Evolutionary conservation across 2,888 invertebrate species (phyloP).

Genomic region (Amphiduros pacificus): DNA sequence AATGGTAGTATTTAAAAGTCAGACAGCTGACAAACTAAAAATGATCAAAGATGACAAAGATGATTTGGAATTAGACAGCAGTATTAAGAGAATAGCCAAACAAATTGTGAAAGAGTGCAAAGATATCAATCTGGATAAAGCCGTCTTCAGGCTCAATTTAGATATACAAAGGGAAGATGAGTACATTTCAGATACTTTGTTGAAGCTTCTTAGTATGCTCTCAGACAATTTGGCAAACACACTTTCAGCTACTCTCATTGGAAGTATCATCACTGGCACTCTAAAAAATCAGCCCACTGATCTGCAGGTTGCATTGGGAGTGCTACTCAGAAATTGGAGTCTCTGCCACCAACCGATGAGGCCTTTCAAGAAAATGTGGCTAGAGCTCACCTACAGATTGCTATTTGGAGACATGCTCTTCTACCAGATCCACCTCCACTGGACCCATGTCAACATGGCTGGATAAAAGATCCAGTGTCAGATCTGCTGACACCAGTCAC

Average conservation of each 20-base stretch:
- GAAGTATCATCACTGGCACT: slow-evolving; percentile 4
- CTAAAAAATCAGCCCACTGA: not conserved
- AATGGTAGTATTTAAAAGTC: not conserved
- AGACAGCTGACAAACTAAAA: not conserved
- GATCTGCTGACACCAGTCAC: not conserved
- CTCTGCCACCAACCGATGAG: too few species aligned
- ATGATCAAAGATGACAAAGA: slow-evolving; percentile 1
- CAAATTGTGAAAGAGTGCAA: not conserved
- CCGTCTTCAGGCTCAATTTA: not conserved
- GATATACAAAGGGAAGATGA: not conserved
- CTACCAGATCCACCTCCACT: not conserved
- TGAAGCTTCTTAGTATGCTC: not conserved
- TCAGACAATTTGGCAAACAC: not conserved
- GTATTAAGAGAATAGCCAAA: not conserved
- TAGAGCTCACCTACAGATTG: too few species aligned
- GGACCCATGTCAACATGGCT: not conserved
- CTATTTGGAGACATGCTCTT: not conserved
- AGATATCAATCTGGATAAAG: not conserved
- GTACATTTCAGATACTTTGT: not conserved
- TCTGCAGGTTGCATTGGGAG: slow-evolving; percentile 1
- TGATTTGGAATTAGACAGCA: not conserved
- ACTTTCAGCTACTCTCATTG: not conserved
- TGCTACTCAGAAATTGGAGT: not conserved
- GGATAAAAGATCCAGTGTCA: not conserved
- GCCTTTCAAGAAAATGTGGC: too few species aligned